Evolutionary conservation across 2,888 invertebrate genomes (phyloP), one percentile per base, ranked within the genome.

Genomic region (Limenitis arthemis): DNA sequence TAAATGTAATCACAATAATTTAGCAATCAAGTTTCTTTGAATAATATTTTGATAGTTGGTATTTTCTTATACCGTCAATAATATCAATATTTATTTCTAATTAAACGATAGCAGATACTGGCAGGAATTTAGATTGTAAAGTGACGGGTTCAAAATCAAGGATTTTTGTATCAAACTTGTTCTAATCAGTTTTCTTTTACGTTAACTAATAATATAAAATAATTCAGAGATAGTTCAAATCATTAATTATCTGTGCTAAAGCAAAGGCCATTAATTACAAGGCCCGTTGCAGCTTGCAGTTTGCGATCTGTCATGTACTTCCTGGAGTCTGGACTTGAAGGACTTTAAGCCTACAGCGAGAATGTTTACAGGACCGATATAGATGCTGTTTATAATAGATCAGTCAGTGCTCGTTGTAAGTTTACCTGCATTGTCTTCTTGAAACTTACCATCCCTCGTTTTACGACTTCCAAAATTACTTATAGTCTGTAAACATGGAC

Each of bases 241-340:
- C 44, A 44, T 44, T 33, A 34, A 34, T 44, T 44, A 44, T 34
- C 33, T n/a, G 11, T 32, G 34, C 5, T 61, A 51, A 57, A 47
- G 51, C 44, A 41, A 47, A 51, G 36, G 49, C 47, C 38, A 60
- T 60, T 60, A 59, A 59, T 60, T 60, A 56, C 46, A 48, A 36
- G 42, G 54, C 54, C 47, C 31, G 43, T 44, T 48, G 51, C 50
- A 51, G 47, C 47, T 44, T 52, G 49, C 57, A 55, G 55, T 47
- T 51, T 47, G 57, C 49, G 47, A 59, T 57, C 57, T 53, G 55
- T 55, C 59, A 57, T 55, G 55, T 47, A 43, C 51, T 53, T 55
- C 49, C 54, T 52, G 44, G 40, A 52, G 40, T 8, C 28, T 39
- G 32, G 36, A 32, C n/a, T 34, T 30, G 20, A 11, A 46, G 37